Conservation (phyloP, 2,113 vertebrate genomes). For the Fukomys damarensis region DNA sequence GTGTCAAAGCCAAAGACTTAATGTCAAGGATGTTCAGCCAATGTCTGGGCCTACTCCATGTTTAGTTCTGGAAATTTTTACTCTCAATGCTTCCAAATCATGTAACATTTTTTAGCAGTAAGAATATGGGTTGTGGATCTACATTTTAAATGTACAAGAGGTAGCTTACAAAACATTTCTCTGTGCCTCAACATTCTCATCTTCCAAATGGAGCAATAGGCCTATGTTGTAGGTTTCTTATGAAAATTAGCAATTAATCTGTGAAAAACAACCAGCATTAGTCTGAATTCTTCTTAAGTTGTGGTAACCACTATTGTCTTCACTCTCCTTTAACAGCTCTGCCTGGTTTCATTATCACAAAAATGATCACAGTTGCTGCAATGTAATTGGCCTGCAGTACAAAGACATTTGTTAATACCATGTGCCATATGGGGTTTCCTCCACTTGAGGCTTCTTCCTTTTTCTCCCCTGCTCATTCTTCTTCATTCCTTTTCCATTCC, state of each 20-base stretch:
- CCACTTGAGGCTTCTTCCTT: background rate
- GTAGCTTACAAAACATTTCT: background rate
- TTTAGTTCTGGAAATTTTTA: background rate
- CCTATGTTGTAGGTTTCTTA: background rate
- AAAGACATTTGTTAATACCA: background rate
- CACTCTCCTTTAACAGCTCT: background rate
- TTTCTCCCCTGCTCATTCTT: background rate
- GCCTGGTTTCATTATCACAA: background rate
- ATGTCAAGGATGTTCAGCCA: background rate
- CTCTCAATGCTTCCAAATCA: background rate
- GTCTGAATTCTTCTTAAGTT: background rate
- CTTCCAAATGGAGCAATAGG: background rate
- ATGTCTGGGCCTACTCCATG: background rate
- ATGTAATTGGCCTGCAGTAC: background rate
- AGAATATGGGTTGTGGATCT: background rate
- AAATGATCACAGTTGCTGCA: background rate
- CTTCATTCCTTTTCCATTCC: background rate
- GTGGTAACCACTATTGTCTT: background rate
- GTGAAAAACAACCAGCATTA: background rate
- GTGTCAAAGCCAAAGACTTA: background rate
- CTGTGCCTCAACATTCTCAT: background rate
- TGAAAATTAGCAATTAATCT: background rate
- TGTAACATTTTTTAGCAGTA: background rate
- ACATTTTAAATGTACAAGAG: background rate
- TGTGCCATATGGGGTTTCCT: background rate